Percentiles rank a stretch among this genome's conserved stretches.
phyloP scores from a whole-genome alignment of 2,888 invertebrate species.

The Rhingia rostrata region DNA sequence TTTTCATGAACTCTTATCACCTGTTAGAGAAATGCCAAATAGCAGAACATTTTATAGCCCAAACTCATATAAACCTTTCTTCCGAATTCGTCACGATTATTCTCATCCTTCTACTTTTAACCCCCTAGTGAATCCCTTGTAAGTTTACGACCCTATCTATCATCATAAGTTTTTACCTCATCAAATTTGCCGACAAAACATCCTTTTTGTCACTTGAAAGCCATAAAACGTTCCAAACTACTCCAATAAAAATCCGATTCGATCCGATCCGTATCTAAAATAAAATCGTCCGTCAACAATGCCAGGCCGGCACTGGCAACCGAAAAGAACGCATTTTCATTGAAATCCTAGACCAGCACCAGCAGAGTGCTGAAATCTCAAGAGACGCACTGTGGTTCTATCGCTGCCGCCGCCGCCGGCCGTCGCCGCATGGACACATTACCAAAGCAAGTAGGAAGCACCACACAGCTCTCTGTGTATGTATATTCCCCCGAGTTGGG shows the following conservation, averaged over 20 bases:
- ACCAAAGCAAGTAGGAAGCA: slow-evolving; percentile 45
- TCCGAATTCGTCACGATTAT: slow-evolving; percentile 26
- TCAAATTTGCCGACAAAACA: slow-evolving; percentile 45
- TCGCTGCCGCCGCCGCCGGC: slow-evolving; percentile 13
- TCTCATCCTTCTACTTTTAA: slow-evolving; percentile 1
- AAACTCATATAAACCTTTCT: slow-evolving; percentile 10
- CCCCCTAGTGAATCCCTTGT: slow-evolving; percentile 19
- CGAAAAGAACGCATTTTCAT: slow-evolving; percentile 30
- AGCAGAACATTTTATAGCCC: background rate
- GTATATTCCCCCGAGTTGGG: slow-evolving; percentile 63
- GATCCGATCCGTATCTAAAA: slow-evolving; percentile 9
- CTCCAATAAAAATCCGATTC: slow-evolving; percentile 51
- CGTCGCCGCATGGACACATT: background rate
- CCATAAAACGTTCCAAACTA: slow-evolving; percentile 51
- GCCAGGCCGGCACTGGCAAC: background rate
- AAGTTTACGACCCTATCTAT: slow-evolving; percentile 41
- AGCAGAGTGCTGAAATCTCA: slow-evolving; percentile 45
- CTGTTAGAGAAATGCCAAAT: background rate
- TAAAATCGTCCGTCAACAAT: slow-evolving; percentile 42
- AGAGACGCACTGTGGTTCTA: slow-evolving; percentile 40
- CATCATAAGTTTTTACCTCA: slow-evolving; percentile 38
- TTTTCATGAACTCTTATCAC: no score
- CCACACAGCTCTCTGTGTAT: background rate
- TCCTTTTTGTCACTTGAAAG: slow-evolving; percentile 68
- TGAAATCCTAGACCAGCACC: slow-evolving; percentile 60